phyloP scores from a whole-genome alignment of 2,797 vertebrate species.

The Orientallactaga sibirica region DNA sequence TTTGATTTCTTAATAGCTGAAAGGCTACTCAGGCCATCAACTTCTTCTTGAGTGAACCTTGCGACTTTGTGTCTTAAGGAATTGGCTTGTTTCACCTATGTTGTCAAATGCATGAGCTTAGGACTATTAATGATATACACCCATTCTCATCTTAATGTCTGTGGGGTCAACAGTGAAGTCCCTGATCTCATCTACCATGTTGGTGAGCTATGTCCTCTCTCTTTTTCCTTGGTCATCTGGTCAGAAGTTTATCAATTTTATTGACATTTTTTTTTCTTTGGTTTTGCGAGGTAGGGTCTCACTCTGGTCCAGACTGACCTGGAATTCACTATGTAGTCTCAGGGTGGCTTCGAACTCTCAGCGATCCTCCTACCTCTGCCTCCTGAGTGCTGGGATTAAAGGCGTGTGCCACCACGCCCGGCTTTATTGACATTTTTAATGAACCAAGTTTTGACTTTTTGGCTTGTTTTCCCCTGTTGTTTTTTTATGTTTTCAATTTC shows the following conservation, averaged over 20 bases:
- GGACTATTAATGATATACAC: not conserved
- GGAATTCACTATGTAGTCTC: no score
- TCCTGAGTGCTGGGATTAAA: no score
- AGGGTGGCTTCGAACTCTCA: no score
- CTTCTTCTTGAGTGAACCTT: not conserved
- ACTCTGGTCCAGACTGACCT: no score
- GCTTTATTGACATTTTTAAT: not conserved
- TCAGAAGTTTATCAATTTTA: not conserved
- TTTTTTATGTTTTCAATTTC: not conserved
- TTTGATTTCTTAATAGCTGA: conserved; percentile 53
- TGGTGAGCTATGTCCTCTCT: not conserved
- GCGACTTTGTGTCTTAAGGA: not conserved
- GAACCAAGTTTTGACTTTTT: not conserved
- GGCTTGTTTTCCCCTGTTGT: not conserved
- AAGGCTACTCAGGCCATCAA: not conserved
- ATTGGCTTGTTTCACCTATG: not conserved
- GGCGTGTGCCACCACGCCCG: no score
- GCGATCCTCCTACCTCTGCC: no score
- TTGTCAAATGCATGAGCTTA: not conserved
- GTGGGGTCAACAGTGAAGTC: not conserved
- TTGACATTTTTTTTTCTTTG: conserved; percentile 1
- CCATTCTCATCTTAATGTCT: conserved; percentile 6
- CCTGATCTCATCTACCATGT: not conserved
- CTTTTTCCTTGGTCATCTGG: not conserved
- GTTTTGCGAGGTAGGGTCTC: no score